A percentile compares a stretch with the other conserved stretches of the same genome.
phyloP scores from a whole-genome alignment of 2,888 invertebrate species.

The Loripinus fragilis region DNA sequence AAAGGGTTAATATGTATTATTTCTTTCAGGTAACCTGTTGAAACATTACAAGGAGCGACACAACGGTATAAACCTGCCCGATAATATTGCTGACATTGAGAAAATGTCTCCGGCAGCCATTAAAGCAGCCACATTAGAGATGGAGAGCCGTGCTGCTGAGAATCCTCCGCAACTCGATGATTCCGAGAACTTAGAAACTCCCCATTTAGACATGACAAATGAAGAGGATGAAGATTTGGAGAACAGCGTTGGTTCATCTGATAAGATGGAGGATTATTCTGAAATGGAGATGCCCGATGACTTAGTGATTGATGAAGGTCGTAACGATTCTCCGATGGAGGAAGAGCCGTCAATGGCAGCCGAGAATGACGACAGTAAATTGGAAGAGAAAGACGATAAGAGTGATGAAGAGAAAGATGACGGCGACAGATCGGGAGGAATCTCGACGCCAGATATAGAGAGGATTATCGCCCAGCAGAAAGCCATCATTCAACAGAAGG shows the following conservation, averaged over 20 bases:
- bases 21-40: constrained; percentile 88
- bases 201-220: constrained; percentile 33
- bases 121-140: constrained; percentile 58
- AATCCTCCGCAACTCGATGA: constrained; percentile 54
- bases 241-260: constrained; percentile 50
- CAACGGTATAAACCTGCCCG: constrained; percentile 81
- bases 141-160: constrained; percentile 57
- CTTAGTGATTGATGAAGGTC: constrained; percentile 4
- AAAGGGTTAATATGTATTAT: too few species aligned
- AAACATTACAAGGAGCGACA: constrained; percentile 91
- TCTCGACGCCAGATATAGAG: constrained; percentile 28
- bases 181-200: constrained; percentile 18
- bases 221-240: constrained; percentile 64
- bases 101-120: constrained; percentile 58
- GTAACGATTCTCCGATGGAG: neutral
- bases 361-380: constrained; percentile 22
- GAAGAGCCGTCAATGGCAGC: neutral
- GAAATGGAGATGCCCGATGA: constrained; percentile 53
- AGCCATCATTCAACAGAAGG: constrained; percentile 57
- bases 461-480: constrained; percentile 57
- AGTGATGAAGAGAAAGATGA: neutral
- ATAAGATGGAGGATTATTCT: constrained; percentile 57
- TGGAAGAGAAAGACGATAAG: neutral
- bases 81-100: constrained; percentile 64
- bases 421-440: neutral